Evolutionary conservation across 2,797 vertebrate genomes (phyloP).

Genomic region (Odontamblyopus rebecca): DNA sequence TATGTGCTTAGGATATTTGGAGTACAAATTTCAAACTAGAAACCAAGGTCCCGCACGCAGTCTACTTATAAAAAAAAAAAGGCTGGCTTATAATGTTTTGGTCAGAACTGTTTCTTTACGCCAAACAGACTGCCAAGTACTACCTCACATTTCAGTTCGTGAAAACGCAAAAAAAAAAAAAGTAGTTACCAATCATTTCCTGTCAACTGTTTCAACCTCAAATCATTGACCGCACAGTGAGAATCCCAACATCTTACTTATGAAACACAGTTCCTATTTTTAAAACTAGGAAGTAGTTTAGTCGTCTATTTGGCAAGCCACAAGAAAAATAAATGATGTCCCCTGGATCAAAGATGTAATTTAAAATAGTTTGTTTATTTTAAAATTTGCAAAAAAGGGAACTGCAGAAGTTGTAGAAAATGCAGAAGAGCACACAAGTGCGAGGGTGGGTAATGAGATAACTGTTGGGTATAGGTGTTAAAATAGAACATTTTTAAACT

Average conservation of each 20-base stretch:
- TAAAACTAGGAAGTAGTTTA: conserved; percentile 49
- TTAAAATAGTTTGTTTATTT: conserved; percentile 6
- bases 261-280: conserved; percentile 57
- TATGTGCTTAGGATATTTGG: too few relatives aligned
- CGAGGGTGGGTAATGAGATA: background rate
- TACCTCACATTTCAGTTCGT: conserved; percentile 1
- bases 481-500: too few relatives aligned
- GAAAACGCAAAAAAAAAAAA: conserved; percentile 16
- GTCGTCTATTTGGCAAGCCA: too few relatives aligned
- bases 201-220: conserved; percentile 46
- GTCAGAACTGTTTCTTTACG: background rate
- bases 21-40: too few relatives aligned
- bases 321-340: conserved; percentile 1
- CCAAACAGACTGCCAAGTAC: background rate
- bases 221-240: conserved; percentile 15
- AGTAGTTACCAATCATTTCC: conserved; percentile 47
- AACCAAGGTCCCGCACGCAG: too few relatives aligned
- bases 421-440: background rate
- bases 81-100: too few relatives aligned
- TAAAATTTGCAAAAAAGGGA: background rate
- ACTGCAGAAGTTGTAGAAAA: background rate
- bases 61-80: too few relatives aligned
- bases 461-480: too few relatives aligned
- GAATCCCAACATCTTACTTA: conserved; percentile 24
- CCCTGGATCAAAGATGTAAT: conserved; percentile 12